A percentile compares a stretch with the other conserved stretches of the same genome.
These are phyloP conservation scores for Ptychadena robeensis DNA, from an alignment of 2,797 vertebrate species.

Conservation along the genomic window DNA sequence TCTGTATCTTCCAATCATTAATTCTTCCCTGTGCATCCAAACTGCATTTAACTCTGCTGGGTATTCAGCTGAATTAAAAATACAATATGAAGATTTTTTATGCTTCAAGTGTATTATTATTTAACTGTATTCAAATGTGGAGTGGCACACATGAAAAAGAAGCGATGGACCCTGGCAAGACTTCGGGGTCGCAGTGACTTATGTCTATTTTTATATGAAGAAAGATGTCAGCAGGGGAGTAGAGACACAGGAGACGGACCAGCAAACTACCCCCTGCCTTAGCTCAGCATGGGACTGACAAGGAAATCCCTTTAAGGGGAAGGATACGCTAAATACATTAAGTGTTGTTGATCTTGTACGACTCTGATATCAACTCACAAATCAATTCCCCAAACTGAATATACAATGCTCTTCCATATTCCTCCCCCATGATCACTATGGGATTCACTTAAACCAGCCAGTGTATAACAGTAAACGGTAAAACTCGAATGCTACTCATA, in stretches of 20 bases:
- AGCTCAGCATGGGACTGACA: conserved; percentile 14
- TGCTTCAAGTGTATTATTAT: conserved; percentile 71
- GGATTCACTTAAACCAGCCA: neutral
- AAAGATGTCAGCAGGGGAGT: neutral
- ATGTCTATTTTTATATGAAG: conserved; percentile 7
- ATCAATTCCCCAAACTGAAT: conserved; percentile 7
- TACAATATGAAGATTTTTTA: conserved; percentile 73
- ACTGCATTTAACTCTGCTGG: conserved; percentile 86
- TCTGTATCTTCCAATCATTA: conserved; percentile 99
- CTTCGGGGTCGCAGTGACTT: conserved; percentile 1
- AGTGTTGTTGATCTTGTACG: conserved; percentile 12
- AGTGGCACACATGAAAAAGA: conserved; percentile 63
- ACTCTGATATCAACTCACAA: conserved; percentile 6
- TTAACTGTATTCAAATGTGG: conserved; percentile 72
- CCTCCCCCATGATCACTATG: neutral
- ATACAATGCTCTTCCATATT: neutral
- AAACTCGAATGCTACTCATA: too few species aligned
- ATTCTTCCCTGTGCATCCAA: conserved; percentile 94
- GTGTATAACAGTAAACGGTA: too few species aligned
- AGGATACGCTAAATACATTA: conserved; percentile 17
- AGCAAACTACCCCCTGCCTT: neutral
- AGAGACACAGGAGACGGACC: neutral
- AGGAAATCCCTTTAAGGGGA: conserved; percentile 23
- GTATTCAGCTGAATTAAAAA: conserved; percentile 80
- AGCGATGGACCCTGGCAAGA: neutral